Evolutionary conservation across 2,888 invertebrate species (phyloP), one percentile per base, ranked within the genome.

Genomic region (Microchrysa polita): DNA sequence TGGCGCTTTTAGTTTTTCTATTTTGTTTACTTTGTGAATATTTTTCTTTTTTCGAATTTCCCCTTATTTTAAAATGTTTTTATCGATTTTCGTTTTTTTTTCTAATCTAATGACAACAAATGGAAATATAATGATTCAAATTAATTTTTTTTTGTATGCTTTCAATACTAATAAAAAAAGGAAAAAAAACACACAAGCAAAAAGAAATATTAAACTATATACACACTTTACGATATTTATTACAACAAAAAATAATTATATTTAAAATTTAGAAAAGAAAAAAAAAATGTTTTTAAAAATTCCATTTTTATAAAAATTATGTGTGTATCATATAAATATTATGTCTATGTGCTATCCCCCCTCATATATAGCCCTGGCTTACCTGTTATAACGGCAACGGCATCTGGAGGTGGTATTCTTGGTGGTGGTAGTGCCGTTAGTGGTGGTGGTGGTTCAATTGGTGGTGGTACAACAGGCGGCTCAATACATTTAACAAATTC

Each of bases 371-470:
- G 79, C 76, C 78, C 79, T 67, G 77, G 77, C 53, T 74, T 79
- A 75, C 81, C 77, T 79, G 77, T 76, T 53, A 69, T 83, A 78
- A 77, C 82, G 53, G 79, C 81, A 74, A 79, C 82, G 67, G 79
- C 79, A 77, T 78, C 87, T 86, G 79, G 87, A 86, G 86, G 86
- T 87, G 86, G 86, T 87, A 86, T 88, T 86, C 88, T 88, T 86
- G 86, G 88, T 87, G 83, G 83, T 87, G 86, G 86, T 87, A 73
- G 85, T 86, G 69, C 76, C 75, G 57, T 74, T 75, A 53, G 77
- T 77, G 73, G 75, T 76, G 48, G 74, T 76, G 55, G 77, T 69
- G 55, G 42, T 73, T 22, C 86, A 86, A 77, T 85, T 86, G 76
- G 80, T 87, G 76, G 87, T 86, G 80, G 85, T 86, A 75, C 86